These are phyloP conservation scores for Dermatophagoides farinae DNA, from an alignment of 1,140 invertebrate genomes.

Conservation along the genomic window DNA sequence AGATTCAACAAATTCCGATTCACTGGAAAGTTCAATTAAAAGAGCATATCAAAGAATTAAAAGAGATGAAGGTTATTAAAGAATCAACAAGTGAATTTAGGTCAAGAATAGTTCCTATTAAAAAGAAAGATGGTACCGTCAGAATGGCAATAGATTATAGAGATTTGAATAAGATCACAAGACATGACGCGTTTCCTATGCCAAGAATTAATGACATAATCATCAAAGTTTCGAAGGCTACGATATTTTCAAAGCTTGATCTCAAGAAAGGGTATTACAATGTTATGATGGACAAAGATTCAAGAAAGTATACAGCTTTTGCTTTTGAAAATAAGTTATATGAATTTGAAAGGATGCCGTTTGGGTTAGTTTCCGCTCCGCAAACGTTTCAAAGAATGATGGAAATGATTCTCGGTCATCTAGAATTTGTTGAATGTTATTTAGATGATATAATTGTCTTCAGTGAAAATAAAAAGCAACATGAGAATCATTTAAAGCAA, in stretches of 20 bases:
- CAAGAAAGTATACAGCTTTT: slow-evolving; percentile 14
- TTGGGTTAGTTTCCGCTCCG: slow-evolving; percentile 17
- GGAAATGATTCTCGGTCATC: slow-evolving; percentile 14
- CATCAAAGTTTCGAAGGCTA: not conserved
- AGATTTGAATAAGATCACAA: slow-evolving; percentile 24
- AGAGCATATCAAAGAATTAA: not conserved
- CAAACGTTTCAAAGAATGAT: slow-evolving; percentile 21
- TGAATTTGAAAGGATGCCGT: slow-evolving; percentile 18
- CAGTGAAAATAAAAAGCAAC: slow-evolving; percentile 17
- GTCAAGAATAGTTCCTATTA: slow-evolving; percentile 17
- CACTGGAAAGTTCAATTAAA: not conserved
- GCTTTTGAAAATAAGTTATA: slow-evolving; percentile 11
- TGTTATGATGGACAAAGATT: not conserved
- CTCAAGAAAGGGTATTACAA: slow-evolving; percentile 14
- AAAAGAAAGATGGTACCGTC: slow-evolving; percentile 29
- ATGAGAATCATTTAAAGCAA: slow-evolving; percentile 15
- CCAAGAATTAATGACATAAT: slow-evolving; percentile 24
- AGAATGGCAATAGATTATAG: slow-evolving; percentile 33
- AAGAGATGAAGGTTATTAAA: slow-evolving; percentile 15
- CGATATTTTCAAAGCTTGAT: slow-evolving; percentile 12
- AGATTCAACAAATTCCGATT: not conserved
- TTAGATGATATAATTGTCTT: slow-evolving; percentile 22
- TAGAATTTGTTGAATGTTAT: slow-evolving; percentile 17
- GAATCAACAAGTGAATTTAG: slow-evolving; percentile 16
- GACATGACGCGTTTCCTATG: slow-evolving; percentile 31